A percentile compares a stretch with the other conserved stretches of the same genome.
Evolutionary conservation across 2,888 invertebrate genomes (phyloP).

Genomic region (Drosophila macrospina): DNA sequence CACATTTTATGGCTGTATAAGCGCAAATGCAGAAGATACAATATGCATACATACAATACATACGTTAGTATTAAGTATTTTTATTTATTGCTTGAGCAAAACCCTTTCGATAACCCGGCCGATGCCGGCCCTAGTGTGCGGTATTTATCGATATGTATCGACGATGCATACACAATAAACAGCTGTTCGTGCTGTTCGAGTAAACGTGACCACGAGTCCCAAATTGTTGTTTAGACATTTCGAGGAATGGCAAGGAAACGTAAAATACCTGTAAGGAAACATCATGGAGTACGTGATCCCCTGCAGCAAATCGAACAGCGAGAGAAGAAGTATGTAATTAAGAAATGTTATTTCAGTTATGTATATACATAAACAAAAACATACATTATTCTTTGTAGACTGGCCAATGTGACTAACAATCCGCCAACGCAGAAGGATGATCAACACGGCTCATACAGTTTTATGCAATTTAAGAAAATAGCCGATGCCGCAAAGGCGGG

Average conservation of each 20-base stretch:
- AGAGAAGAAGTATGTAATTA: conserved; percentile 86
- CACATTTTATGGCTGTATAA: conserved; percentile 1
- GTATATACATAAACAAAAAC: not conserved
- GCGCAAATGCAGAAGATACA: not conserved
- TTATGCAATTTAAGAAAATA: conserved; percentile 88
- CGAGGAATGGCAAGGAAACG: conserved; percentile 86
- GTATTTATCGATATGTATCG: no score
- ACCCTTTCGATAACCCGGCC: conserved; percentile 24
- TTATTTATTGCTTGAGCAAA: conserved; percentile 15
- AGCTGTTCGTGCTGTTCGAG: conserved; percentile 36
- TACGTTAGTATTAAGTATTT: conserved; percentile 4
- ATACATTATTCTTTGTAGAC: conserved; percentile 84
- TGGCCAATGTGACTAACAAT: conserved; percentile 90
- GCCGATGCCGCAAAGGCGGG: conserved; percentile 86
- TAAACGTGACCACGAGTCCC: conserved; percentile 50
- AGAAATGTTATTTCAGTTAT: not conserved
- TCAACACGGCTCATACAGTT: conserved; percentile 90
- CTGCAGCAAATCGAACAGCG: conserved; percentile 88
- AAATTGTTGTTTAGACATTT: conserved; percentile 14
- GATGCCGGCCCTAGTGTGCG: conserved; percentile 18
- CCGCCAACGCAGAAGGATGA: conserved; percentile 90
- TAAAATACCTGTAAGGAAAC: conserved; percentile 93
- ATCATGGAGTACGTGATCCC: conserved; percentile 92
- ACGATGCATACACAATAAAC: conserved; percentile 7
- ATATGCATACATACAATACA: not conserved